Evolutionary conservation across 2,113 vertebrate species (phyloP).

Genomic region (Alexandromys fortis): DNA sequence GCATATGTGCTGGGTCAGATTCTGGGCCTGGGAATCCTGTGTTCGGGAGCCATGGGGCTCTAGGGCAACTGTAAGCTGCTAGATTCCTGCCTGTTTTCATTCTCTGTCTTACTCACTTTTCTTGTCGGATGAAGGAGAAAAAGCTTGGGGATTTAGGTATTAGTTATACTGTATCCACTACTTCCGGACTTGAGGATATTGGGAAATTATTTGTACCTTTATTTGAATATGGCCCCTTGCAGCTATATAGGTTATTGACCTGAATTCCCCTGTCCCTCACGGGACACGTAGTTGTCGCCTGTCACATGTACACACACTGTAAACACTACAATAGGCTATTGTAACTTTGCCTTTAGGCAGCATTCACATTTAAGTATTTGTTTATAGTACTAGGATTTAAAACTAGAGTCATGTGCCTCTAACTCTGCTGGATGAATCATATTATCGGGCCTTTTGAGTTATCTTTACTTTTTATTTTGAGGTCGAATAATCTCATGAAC

Average conservation of each 20-base stretch:
- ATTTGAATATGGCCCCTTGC: neutral
- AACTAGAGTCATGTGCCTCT: neutral
- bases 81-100: neutral
- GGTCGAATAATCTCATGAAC: neutral
- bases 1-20: neutral
- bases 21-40: neutral
- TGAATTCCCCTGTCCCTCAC: neutral
- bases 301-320: neutral
- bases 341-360: neutral
- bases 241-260: neutral
- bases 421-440: neutral
- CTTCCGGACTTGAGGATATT: neutral
- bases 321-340: neutral
- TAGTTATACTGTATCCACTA: neutral
- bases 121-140: constrained; percentile 7
- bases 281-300: neutral
- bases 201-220: neutral
- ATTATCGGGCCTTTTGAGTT: neutral
- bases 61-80: no score
- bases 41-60: neutral
- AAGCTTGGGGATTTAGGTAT: neutral
- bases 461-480: neutral
- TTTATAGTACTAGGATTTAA: neutral
- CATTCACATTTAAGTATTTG: neutral
- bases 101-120: neutral